Evolutionary conservation across 2,113 vertebrate species (phyloP).

Genomic region (Paradoxurus hermaphroditus): DNA sequence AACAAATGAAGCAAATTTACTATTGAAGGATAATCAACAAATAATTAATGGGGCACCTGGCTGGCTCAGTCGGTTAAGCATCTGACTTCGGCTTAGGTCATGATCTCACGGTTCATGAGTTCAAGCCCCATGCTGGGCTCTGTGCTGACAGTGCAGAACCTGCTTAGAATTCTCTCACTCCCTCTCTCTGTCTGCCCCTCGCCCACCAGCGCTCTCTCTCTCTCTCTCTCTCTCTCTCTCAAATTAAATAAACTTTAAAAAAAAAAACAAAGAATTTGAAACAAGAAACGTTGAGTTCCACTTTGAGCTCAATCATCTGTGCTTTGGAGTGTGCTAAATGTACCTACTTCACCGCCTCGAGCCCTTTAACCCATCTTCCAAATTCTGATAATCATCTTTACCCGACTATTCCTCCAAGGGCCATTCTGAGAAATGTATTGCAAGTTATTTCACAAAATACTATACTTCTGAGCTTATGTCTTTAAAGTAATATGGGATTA

Average conservation of each 20-base stretch:
- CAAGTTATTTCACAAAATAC: conserved; percentile 24
- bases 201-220: too few relatives aligned
- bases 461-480: background rate
- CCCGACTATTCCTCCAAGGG: background rate
- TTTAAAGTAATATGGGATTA: background rate
- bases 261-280: background rate
- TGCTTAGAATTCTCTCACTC: too few relatives aligned
- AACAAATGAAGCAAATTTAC: background rate
- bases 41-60: background rate
- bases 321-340: background rate
- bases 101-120: too few relatives aligned
- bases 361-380: background rate
- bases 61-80: too few relatives aligned
- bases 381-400: background rate
- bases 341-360: background rate
- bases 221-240: too few relatives aligned
- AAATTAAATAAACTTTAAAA: too few relatives aligned
- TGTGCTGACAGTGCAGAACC: too few relatives aligned
- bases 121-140: too few relatives aligned
- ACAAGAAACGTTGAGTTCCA: background rate
- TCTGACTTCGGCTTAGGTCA: too few relatives aligned
- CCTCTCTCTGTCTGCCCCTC: too few relatives aligned
- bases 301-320: background rate
- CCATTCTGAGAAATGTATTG: background rate
- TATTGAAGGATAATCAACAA: background rate